phyloP scores from a whole-genome alignment of 1,140 invertebrate species.

The Lethocerus indicus region DNA sequence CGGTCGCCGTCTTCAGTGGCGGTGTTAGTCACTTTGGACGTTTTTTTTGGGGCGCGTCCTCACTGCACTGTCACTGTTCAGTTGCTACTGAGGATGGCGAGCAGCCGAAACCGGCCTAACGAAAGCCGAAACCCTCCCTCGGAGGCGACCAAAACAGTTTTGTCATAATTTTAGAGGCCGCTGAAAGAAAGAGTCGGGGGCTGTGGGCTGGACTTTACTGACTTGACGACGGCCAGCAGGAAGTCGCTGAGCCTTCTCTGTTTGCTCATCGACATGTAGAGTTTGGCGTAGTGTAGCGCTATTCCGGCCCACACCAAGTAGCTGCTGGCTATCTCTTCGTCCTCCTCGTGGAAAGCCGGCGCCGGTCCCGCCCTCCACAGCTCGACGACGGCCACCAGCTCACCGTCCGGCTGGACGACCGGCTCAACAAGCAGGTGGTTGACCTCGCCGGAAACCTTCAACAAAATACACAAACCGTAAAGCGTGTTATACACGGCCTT shows the following conservation, averaged over 20 bases:
- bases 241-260: constrained; percentile 52
- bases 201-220: constrained; percentile 21
- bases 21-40: no score
- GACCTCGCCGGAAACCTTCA: constrained; percentile 3
- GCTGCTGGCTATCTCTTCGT: constrained; percentile 43
- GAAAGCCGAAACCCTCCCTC: no score
- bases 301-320: constrained; percentile 46
- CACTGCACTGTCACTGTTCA: no score
- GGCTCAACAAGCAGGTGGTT: constrained; percentile 29
- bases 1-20: no score
- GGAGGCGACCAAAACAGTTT: no score
- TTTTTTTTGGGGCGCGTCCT: no score
- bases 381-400: constrained; percentile 34
- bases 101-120: no score
- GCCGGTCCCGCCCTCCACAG: constrained; percentile 24
- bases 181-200: no score
- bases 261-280: constrained; percentile 40
- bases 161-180: no score
- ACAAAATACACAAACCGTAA: background rate
- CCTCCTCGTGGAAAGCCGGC: constrained; percentile 38
- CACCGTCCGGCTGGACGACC: constrained; percentile 34
- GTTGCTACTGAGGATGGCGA: no score
- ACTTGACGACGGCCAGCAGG: constrained; percentile 54
- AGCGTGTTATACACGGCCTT: no score
- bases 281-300: constrained; percentile 38